A percentile compares a stretch with the other conserved stretches of the same genome.
phyloP scores from a whole-genome alignment of 2,888 invertebrate species.

The Sinohyriopsis cumingii region DNA sequence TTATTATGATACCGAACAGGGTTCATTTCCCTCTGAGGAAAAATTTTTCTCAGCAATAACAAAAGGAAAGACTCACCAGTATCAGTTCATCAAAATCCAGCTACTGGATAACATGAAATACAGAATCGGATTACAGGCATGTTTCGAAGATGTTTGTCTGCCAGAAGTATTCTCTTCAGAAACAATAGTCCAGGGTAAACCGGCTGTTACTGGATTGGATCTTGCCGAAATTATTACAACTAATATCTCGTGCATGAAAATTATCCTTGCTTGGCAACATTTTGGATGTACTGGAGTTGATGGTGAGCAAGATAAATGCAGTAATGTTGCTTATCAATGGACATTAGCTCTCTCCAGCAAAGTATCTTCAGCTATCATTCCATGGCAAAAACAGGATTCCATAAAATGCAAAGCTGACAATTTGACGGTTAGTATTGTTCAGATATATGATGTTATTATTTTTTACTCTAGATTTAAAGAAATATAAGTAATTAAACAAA shows the following conservation, averaged over 20 bases:
- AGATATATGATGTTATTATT: no score
- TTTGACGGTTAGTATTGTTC: no score
- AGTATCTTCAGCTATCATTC: not conserved
- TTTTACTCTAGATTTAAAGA: no score
- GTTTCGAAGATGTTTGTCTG: constrained; percentile 9
- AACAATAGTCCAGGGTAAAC: not conserved
- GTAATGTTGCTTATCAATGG: not conserved
- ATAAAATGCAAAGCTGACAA: no score
- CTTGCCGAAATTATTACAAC: not conserved
- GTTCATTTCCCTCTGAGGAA: constrained; percentile 3
- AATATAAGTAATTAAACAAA: no score
- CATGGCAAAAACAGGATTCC: not conserved
- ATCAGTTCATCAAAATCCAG: not conserved
- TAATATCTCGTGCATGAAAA: no score
- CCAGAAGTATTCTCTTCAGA: not conserved
- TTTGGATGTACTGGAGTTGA: no score
- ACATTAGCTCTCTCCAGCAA: not conserved
- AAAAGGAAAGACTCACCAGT: not conserved
- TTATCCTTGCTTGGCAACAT: no score
- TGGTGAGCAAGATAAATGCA: no score
- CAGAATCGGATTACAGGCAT: constrained; percentile 1
- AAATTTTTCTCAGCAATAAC: not conserved
- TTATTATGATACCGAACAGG: no score
- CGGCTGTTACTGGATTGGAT: not conserved
- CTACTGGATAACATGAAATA: not conserved